A percentile compares a stretch with the other conserved stretches of the same genome.
phyloP scores from a whole-genome alignment of 1,140 invertebrate species.

The Macrostomum lignano region DNA sequence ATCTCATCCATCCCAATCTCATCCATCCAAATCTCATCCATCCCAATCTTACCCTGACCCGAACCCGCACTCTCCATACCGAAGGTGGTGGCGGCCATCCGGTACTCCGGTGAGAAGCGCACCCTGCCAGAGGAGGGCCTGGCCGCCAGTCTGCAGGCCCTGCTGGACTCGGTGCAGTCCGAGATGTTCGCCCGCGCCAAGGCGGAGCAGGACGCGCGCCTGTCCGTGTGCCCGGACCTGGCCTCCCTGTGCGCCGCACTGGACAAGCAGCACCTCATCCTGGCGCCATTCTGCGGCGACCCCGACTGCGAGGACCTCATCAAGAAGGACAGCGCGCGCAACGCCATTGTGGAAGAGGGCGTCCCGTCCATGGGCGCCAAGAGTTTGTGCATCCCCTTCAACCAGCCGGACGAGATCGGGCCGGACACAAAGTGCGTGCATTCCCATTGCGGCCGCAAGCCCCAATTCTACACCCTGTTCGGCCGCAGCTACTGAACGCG shows the following conservation, averaged over 20 bases:
- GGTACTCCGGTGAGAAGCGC: conserved; percentile 42
- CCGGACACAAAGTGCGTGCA: conserved; percentile 60
- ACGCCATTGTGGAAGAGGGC: conserved; percentile 38
- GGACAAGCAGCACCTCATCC: conserved; percentile 58
- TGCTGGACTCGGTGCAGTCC: conserved; percentile 54
- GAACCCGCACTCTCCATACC: too few relatives aligned
- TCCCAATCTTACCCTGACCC: too few relatives aligned
- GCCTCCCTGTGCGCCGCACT: conserved; percentile 44
- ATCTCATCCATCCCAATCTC: too few relatives aligned
- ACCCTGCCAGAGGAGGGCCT: conserved; percentile 35
- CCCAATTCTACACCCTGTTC: conserved; percentile 64
- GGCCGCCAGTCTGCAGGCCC: conserved; percentile 31
- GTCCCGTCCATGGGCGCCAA: conserved; percentile 90
- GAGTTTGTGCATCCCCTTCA: conserved; percentile 74
- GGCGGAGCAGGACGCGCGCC: conserved; percentile 42
- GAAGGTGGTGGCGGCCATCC: background rate
- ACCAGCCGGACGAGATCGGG: conserved; percentile 42
- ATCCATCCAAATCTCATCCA: too few relatives aligned
- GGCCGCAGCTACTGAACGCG: conserved; percentile 64
- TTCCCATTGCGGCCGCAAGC: conserved; percentile 47
- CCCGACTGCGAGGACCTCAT: conserved; percentile 67
- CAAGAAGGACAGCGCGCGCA: conserved; percentile 71
- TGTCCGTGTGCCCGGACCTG: conserved; percentile 45
- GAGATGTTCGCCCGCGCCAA: conserved; percentile 52
- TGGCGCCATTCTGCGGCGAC: conserved; percentile 73